Evolutionary conservation across 2,888 invertebrate species (phyloP).

Genomic region (Petrophora chlorosata): DNA sequence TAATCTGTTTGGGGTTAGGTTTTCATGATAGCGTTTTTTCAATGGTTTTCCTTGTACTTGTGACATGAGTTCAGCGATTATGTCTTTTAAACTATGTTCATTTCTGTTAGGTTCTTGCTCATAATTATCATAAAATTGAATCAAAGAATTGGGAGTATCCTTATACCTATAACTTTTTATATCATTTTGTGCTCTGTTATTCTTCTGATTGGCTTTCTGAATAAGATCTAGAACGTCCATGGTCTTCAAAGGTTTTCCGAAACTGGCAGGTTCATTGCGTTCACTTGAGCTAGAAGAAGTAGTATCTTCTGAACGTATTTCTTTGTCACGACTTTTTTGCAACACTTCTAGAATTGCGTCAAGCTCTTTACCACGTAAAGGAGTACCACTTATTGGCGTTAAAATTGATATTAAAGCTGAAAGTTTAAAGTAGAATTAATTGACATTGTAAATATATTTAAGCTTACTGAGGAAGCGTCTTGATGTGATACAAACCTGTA

Average conservation of each 20-base stretch:
- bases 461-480: not conserved
- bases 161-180: slow-evolving; percentile 7
- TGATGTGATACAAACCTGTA: slow-evolving; percentile 41
- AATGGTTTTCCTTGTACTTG: slow-evolving; percentile 1
- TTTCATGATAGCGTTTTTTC: slow-evolving; percentile 8
- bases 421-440: not conserved
- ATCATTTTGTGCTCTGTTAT: slow-evolving; percentile 3
- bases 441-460: not conserved
- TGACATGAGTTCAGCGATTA: slow-evolving; percentile 16
- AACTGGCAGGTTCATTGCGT: slow-evolving; percentile 15
- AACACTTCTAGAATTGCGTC: slow-evolving; percentile 4
- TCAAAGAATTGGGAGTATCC: not conserved
- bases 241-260: slow-evolving; percentile 28
- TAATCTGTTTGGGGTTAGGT: slow-evolving; percentile 26
- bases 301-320: slow-evolving; percentile 1
- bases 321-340: not conserved
- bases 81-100: slow-evolving; percentile 3
- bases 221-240: slow-evolving; percentile 40
- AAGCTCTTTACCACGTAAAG: slow-evolving; percentile 4
- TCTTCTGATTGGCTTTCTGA: slow-evolving; percentile 28
- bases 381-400: not conserved
- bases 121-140: not conserved
- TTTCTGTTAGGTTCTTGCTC: not conserved
- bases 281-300: slow-evolving; percentile 3
- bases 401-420: slow-evolving; percentile 8